Evolutionary conservation across 2,113 vertebrate genomes (phyloP), one percentile per base, ranked within the genome.

Genomic region (Pleuronectes platessa): DNA sequence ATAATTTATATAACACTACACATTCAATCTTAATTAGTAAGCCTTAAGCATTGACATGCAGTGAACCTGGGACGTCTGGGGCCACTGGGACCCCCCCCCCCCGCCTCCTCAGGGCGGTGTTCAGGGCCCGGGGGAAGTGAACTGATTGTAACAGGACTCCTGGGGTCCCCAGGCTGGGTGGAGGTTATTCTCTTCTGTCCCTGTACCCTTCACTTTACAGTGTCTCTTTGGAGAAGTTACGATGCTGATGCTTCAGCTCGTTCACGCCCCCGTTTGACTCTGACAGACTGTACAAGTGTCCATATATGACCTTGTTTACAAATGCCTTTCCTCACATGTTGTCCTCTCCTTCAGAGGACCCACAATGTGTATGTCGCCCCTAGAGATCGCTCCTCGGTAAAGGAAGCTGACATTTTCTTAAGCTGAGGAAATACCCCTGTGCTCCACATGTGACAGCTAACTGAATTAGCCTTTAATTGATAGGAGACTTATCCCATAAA

Each of bases 391-490:
- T 66, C 61, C 2, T 76, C 18, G 23, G 71, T 68, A 64, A 79
- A 81, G 37, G 17, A 55, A 76, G 58, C 13, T 82, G 81, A 40
- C 74, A 58, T 82, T 80, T 89, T 82, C 69, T 85, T 75, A 77
- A 84, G 74, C 74, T 69, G 60, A 61, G 55, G 68, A 82, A 84
- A 85, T 63, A 68, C 61, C 62, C 82, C 0, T 6, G 64, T 26
- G 74, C 75, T 74, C 66, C 69, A 60, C 64, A 82, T 65, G 53
- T 75, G 87, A 88, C 85, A 79, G 79, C 72, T 74, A 77, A 90
- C 74, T 51, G 54, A 81, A 82, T 91, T 86, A 84, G 85, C 58
- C 51, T 83, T 79, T 88, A 88, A 86, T 75, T 82, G 80, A 88
- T 78, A 17, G 53, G 59, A 68, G 69, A 61, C 63, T 79, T 71